Evolutionary conservation across 2,113 vertebrate genomes (phyloP).

Genomic region (Hassar affinis): DNA sequence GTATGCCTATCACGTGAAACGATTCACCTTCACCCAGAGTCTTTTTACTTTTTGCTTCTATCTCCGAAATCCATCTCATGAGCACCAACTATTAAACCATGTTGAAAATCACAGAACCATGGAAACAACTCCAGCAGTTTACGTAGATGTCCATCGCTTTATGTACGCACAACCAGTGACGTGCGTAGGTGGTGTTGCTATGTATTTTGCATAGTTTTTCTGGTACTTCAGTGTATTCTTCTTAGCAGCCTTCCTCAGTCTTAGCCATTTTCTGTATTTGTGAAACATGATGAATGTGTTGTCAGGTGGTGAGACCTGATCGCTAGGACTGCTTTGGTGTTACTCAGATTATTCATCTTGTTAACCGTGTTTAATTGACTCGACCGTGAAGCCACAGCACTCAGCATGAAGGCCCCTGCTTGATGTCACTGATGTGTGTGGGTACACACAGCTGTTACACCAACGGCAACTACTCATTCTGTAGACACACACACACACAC

Average conservation of each 20-base stretch:
- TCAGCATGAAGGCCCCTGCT: not conserved
- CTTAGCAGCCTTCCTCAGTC: not conserved
- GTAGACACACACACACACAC: not conserved
- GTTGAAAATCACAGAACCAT: too few species aligned
- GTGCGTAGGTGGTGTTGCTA: too few species aligned
- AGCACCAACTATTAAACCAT: too few species aligned
- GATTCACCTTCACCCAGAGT: too few species aligned
- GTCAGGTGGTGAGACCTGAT: not conserved
- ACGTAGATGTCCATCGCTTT: too few species aligned
- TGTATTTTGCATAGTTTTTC: too few species aligned
- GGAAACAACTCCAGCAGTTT: too few species aligned
- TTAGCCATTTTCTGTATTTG: not conserved
- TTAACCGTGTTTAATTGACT: not conserved
- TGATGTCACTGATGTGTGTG: conserved; percentile 2
- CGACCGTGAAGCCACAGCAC: not conserved
- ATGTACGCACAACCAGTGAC: too few species aligned
- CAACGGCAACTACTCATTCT: not conserved
- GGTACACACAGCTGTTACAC: conserved; percentile 7
- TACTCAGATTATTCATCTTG: not conserved
- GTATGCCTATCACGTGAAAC: too few species aligned
- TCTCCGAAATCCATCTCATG: too few species aligned
- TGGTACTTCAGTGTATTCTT: too few species aligned
- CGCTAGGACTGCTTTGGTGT: not conserved
- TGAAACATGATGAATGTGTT: not conserved
- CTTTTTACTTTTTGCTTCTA: too few species aligned